Evolutionary conservation across 2,888 invertebrate species (phyloP).

Genomic region (Pterostichus niger): DNA sequence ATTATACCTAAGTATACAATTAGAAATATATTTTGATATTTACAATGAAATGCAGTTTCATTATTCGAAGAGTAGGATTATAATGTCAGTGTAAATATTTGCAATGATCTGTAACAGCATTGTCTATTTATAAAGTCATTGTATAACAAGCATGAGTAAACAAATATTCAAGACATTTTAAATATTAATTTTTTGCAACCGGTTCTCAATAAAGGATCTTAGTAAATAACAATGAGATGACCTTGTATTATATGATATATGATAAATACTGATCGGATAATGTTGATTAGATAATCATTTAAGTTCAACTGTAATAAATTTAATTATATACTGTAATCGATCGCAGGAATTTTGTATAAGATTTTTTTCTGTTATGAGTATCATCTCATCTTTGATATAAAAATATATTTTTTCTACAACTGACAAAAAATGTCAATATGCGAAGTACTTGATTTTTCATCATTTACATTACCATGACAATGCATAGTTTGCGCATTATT

Average conservation of each 20-base stretch:
- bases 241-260: slow-evolving; percentile 7
- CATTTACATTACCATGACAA: too few species aligned
- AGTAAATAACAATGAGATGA: slow-evolving; percentile 4
- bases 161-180: slow-evolving; percentile 3
- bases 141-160: slow-evolving; percentile 9
- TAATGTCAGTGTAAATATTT: slow-evolving; percentile 2
- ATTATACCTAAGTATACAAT: too few species aligned
- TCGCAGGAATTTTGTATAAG: neutral
- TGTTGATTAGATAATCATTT: slow-evolving; percentile 2
- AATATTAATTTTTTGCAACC: slow-evolving; percentile 7
- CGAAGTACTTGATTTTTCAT: too few species aligned
- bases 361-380: neutral
- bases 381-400: neutral
- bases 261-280: slow-evolving; percentile 2
- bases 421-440: too few species aligned
- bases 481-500: too few species aligned
- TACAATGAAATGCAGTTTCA: neutral
- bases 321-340: neutral
- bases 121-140: slow-evolving; percentile 9
- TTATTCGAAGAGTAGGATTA: neutral
- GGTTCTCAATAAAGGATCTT: neutral
- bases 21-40: neutral
- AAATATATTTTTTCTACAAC: too few species aligned
- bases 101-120: slow-evolving; percentile 1
- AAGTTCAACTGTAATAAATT: neutral